Conservation (phyloP, 2,888 invertebrate genomes). For the Drosophila pegasa region DNA sequence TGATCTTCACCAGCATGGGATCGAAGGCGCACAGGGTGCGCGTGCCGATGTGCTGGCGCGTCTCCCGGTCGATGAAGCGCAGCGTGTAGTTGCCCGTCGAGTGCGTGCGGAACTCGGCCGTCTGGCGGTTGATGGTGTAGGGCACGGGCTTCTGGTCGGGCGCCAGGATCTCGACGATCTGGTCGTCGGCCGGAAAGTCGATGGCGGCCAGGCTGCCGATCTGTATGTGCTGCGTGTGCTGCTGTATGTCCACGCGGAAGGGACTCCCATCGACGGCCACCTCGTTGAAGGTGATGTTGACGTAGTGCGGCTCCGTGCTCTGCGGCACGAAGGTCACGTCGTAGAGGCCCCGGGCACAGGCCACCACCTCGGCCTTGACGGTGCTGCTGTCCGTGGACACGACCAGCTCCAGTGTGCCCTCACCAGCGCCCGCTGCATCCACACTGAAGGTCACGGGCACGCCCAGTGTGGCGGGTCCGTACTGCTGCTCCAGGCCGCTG, state of each 20-base stretch:
- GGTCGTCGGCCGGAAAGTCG: slow-evolving; percentile 88
- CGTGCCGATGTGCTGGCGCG: slow-evolving; percentile 87
- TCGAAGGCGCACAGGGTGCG: slow-evolving; percentile 92
- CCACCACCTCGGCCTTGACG: slow-evolving; percentile 94
- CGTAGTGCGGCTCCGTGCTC: slow-evolving; percentile 94
- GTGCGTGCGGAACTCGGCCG: slow-evolving; percentile 91
- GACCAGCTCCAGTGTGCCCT: slow-evolving; percentile 95
- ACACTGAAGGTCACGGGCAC: slow-evolving; percentile 96
- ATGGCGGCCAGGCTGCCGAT: slow-evolving; percentile 87
- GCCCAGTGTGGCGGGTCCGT: slow-evolving; percentile 87
- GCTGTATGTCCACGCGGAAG: slow-evolving; percentile 92
- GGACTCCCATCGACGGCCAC: slow-evolving; percentile 96
- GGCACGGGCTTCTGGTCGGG: slow-evolving; percentile 88
- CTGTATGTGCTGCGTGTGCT: slow-evolving; percentile 90
- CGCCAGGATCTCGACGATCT: slow-evolving; percentile 88
- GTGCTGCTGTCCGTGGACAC: slow-evolving; percentile 96
- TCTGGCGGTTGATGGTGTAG: slow-evolving; percentile 87
- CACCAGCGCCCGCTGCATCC: slow-evolving; percentile 97
- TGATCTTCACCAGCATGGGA: slow-evolving; percentile 89
- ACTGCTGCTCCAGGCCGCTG: slow-evolving; percentile 87
- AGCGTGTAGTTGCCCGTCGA: slow-evolving; percentile 91
- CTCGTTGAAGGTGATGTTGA: slow-evolving; percentile 97
- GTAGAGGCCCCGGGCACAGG: slow-evolving; percentile 95
- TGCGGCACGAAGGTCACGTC: slow-evolving; percentile 97
- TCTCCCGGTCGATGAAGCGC: slow-evolving; percentile 87